These are phyloP conservation scores for Corythaixoides concolor DNA, from an alignment of 2,113 vertebrate genomes.

Conservation along the genomic window DNA sequence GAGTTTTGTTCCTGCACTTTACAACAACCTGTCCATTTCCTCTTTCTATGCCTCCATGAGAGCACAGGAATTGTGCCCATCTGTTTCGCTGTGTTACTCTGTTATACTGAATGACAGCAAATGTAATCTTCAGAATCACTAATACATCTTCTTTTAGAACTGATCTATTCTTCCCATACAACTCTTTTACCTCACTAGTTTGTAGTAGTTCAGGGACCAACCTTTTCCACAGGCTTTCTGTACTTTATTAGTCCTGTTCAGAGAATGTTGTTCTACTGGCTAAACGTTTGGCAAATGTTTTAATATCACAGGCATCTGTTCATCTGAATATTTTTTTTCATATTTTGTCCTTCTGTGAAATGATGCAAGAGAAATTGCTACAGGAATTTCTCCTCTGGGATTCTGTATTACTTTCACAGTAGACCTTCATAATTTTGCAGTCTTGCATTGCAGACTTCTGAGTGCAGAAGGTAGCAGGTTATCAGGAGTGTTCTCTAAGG, in stretches of 20 bases:
- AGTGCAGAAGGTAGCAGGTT: neutral
- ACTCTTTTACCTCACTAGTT: neutral
- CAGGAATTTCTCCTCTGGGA: neutral
- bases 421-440: neutral
- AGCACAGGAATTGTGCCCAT: neutral
- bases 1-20: neutral
- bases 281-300: neutral
- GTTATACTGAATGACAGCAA: neutral
- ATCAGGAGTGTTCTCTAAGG: neutral
- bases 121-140: neutral
- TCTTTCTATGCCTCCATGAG: neutral
- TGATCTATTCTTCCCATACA: neutral
- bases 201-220: neutral
- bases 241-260: neutral
- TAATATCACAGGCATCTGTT: neutral
- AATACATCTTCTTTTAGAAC: neutral
- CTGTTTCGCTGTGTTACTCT: neutral
- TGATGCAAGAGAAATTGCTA: neutral
- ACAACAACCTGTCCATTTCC: neutral
- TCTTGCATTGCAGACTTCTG: neutral
- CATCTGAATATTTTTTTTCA: neutral
- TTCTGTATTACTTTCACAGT: neutral
- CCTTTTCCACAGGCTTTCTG: neutral
- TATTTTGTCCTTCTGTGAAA: neutral
- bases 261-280: neutral